Evolutionary conservation across 2,888 invertebrate species (phyloP), one percentile per base, ranked within the genome.

Genomic region (Mesodorylaimus sp.): DNA sequence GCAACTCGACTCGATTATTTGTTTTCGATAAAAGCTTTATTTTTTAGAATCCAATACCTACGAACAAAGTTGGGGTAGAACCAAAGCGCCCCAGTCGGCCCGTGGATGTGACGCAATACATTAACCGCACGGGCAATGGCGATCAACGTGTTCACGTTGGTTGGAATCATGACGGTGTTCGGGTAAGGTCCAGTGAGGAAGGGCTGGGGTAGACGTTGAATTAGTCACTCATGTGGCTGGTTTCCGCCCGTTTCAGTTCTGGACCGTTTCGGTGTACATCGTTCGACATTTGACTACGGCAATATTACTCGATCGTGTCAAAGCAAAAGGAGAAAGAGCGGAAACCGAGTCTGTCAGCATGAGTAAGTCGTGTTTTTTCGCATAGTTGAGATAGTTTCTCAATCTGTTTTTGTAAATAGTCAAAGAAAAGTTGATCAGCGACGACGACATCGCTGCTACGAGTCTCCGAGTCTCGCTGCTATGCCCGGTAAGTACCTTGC

Each of bases 81-180:
- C 86, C 93, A 46, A 93, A 91, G 70, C 77, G 95, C 57, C 93
- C 91, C 2, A 87, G 91, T 1, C 76, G 89, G 46, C 95, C 95
- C 0, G 86, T 97, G 3, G 89, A 95, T 71, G 84, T 95, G 52
- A 91, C 93, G 1, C 78, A 80, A 0, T 74, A 82, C 58, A 80
- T 84, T 10, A 85, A 85, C 67, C 45, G 86, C 52, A 83, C 83
- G 28, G 86, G 87, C 0, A 81, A 81, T 0, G 80, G 83, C 3
- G 76, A 79, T 2, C 91, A 93, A 69, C 80, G 79, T 41, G 77
- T 95, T 55, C 77, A 78, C 51, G 81, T 95, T 25, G 80, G 83
- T 13, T 95, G 93, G 93, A 81, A 81, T 21, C 78, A 84, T 0
- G 91, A 91, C 68, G 45, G 45, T n/a, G 16, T n/a, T 26, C 23